Evolutionary conservation across 2,797 vertebrate genomes (phyloP).

Genomic region (Takifugu rubripes): DNA sequence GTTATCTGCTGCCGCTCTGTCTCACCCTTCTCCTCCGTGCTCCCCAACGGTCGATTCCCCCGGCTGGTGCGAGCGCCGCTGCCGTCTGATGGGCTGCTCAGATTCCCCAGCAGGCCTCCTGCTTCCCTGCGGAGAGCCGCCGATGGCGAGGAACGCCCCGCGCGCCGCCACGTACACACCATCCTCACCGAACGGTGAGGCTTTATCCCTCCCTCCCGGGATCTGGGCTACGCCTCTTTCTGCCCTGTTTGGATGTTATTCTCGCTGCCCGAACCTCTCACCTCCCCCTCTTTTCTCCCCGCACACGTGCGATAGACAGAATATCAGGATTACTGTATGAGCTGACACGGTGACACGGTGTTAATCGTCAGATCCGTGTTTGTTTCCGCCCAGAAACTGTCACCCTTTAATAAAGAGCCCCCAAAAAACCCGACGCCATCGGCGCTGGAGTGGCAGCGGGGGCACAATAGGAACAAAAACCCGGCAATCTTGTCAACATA

Average conservation of each 20-base stretch:
- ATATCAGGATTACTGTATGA: slow-evolving; percentile 75
- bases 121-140: slow-evolving; percentile 55
- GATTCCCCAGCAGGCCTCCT: slow-evolving; percentile 67
- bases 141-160: slow-evolving; percentile 54
- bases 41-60: slow-evolving; percentile 48
- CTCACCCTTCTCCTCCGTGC: slow-evolving; percentile 11
- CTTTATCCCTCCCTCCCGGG: slow-evolving; percentile 68
- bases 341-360: slow-evolving; percentile 74
- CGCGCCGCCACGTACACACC: slow-evolving; percentile 50
- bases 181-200: slow-evolving; percentile 68
- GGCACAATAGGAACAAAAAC: slow-evolving; percentile 71
- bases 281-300: slow-evolving; percentile 39
- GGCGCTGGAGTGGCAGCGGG: slow-evolving; percentile 62
- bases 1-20: too few relatives aligned
- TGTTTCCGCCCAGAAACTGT: slow-evolving; percentile 77
- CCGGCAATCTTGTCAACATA: slow-evolving; percentile 73
- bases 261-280: slow-evolving; percentile 52
- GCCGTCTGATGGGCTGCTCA: slow-evolving; percentile 68
- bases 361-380: slow-evolving; percentile 73
- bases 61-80: slow-evolving; percentile 63
- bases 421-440: slow-evolving; percentile 70
- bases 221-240: slow-evolving; percentile 50
- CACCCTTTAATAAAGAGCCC: slow-evolving; percentile 72
- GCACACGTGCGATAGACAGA: slow-evolving; percentile 71
- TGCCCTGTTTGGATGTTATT: slow-evolving; percentile 52